Evolutionary conservation across 1,140 invertebrate species (phyloP), one percentile per base, ranked within the genome.

Genomic region (Conopomorpha cramerella): DNA sequence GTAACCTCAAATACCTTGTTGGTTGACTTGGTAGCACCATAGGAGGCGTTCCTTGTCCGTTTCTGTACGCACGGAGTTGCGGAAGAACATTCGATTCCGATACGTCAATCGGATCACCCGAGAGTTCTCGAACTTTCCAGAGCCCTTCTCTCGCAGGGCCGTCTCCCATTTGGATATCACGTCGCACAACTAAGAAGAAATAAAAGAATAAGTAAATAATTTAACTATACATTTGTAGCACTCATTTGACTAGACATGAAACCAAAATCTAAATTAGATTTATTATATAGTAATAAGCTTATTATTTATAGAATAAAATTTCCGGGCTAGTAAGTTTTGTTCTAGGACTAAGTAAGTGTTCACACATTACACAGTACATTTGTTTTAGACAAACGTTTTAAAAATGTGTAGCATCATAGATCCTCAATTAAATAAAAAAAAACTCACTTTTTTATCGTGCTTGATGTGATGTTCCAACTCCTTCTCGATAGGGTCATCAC

Each of bases 111-210:
- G 86, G 43, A 97, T 94, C 3, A 95, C 93, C 49, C 90, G 84
- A 2, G 90, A 93, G 55, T 92, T 95, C 77, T 97, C 94, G 71
- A 96, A 94, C 78, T 96, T 96, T 6, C 93, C 93, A 1, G 90
- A 90, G 8, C 92, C 90, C 50, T 95, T 95, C 67, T 96, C 93
- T 6, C 92, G 78, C 16, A 96, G 79, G 1, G 91, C 92, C 8
- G 93, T 95, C 78, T 97, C 95, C 95, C 95, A 97, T 77, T 95
- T 94, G 2, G 94, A 96, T 61, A 97, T 97, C 13, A 97, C 90
- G 79, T 97, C 95, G 76, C 93, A 96, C 3, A 98, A 77, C 87
- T 92, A 71, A 28, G 81, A 81, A 41, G 46, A 38, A 56, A 45
- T 46, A 38, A 39, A 38, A 33, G 8, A 19, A 17, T 33, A 16